Evolutionary conservation across 1,140 invertebrate species (phyloP), one percentile per base, ranked within the genome.

Genomic region (Drosophila kanapiae): DNA sequence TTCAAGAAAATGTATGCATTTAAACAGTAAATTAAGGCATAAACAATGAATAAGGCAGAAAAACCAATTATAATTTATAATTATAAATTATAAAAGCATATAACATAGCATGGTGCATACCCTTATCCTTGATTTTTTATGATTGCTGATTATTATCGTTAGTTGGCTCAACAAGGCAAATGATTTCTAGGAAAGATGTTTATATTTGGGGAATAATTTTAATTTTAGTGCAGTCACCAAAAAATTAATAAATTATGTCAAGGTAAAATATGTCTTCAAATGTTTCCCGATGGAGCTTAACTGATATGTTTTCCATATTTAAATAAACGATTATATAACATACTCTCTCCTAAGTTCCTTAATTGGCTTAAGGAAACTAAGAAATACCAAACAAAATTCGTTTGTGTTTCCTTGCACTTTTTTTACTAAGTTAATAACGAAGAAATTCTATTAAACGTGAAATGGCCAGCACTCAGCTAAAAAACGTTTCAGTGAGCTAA

Each of bases 391-490:
- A 16, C 29, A 4, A 51, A 49, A 38, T 33, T 27, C 40, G 11
- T 29, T 53, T 45, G 54, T 59, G 38, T 14, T n/a, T 14, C 11
- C 13, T 16, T 60, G 33, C 6, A 29, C 35, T 63, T 76, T 48
- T 51, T 51, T 61, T 56, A 6, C 31, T 6, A 60, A 68, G 79
- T 61, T 80, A 83, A 83, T 83, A 77, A 68, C 45, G 51, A 38
- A 74, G 64, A 78, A 83, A 78, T 88, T 83, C 68, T 62, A 80
- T 87, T 78, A 80, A 87, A 77, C 63, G 71, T 87, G 79, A 76
- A 80, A 80, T 71, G 64, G 68, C 58, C 65, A 64, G 70, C 71
- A 62, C 62, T 35, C 63, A 53, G 57, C 42, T 16, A 54, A 54
- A 38, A 54, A 54, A 38, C 53, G 7, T 38, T 54, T 18, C 53